Base-by-base conservation (phyloP, 1,140 invertebrate species). In the Lineus longissimus region DNA sequence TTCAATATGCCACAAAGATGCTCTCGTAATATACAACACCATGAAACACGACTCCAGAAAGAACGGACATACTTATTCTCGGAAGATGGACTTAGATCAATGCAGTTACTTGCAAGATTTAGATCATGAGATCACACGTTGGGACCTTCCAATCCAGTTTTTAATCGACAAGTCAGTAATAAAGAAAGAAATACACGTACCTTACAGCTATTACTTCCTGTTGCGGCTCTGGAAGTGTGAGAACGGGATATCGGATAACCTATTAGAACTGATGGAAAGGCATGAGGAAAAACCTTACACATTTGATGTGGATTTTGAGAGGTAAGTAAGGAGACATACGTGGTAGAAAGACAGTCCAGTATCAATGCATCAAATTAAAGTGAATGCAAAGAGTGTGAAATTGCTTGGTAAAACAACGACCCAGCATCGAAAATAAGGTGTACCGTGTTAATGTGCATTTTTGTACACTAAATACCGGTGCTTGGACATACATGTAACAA, bases 221-320 rank as follows among this genome's bases (percentile, higher is more conserved):
- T 30, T 36, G 25, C 30, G 29, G 17, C 27, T 56, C 19, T 62
- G 47, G 43, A 29, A 56, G 11, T 43, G 25, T 31, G 61, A 62
- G 31, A 23, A 22, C n/a, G n/a, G 40, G 6, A 62, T 62, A 0
- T 13, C 61, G 4, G 29, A 55, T 22, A 47, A 29, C 15, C 22
- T 62, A 1, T 13, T 0, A 17, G 0, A 57, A 13, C 17, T 62
- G 51, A 51, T 62, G 15, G 25, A 11, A 25, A 11, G 17, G 23
- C 31, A 55, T 55, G 23, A 29, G 19, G 1, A 1, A 15, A 17
- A 55, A 31, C 43, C 61, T 22, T 56, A 29, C 25, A 17, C 22
- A 29, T 31, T 54, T 41, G 47, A 57, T 19, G 27, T 62, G 6
- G 22, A 23, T 36, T 36, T 36, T 57, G 51, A 62, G 2, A 33